Conservation (phyloP, 2,797 vertebrate genomes). For the Microtus agrestis region DNA sequence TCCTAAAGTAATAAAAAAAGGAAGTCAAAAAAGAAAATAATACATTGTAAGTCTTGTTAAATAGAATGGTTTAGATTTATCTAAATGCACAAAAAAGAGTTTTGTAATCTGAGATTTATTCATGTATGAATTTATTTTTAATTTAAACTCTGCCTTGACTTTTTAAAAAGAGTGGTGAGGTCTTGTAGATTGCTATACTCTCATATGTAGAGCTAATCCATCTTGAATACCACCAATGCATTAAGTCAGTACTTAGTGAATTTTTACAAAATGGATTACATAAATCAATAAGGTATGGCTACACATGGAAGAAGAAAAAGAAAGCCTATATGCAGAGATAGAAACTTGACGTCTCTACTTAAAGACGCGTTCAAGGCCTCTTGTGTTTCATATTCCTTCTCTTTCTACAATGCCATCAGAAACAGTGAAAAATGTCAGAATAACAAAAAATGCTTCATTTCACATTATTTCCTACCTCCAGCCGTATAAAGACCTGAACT, state of each 20-base stretch:
- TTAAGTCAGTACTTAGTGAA: neutral
- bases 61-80: slow-evolving; percentile 39
- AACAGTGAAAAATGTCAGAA: neutral
- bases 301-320: neutral
- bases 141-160: neutral
- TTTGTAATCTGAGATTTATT: neutral
- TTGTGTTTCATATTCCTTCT: neutral
- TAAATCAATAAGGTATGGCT: neutral
- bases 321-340: neutral
- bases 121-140: neutral
- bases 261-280: neutral
- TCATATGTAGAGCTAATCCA: neutral
- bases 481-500: neutral
- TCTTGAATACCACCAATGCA: neutral
- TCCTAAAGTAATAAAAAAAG: slow-evolving; percentile 65
- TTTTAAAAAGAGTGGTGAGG: neutral
- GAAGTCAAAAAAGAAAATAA: slow-evolving; percentile 70
- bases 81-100: neutral
- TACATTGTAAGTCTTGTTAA: slow-evolving; percentile 29
- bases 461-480: neutral
- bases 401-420: neutral
- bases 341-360: neutral
- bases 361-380: neutral
- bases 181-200: neutral
- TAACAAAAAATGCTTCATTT: neutral